Evolutionary conservation across 2,888 invertebrate genomes (phyloP), one percentile per base, ranked within the genome.

Genomic region (Drosophila nr. medialis): DNA sequence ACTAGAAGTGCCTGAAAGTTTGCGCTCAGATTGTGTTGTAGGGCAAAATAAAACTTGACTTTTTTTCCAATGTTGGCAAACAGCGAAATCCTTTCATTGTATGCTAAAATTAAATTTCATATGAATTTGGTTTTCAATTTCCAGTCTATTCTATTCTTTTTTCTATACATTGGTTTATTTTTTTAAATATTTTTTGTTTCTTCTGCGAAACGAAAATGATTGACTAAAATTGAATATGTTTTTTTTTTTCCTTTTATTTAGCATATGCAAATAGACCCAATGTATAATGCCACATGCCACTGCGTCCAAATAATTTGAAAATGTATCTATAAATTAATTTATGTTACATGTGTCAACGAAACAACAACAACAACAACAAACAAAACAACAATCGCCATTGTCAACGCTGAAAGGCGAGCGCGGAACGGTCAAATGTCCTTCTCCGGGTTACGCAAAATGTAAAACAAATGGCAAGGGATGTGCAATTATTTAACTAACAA

Each of bases 401-500:
- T 64, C 62, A 50, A 40, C 59, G 71, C 54, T 67, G 66, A 82
- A 77, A 67, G 60, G 66, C 55, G 60, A 68, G 79, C 68, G 70
- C 72, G 58, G 68, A 40, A 42, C 30, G 53, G 13, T 24, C 11
- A 55, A 27, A 40, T 13, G 11, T 45, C 24, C 8, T 55, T 27
- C 45, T 42, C 24, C 53, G 18, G 36, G 27, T 34, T 24, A 30
- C 63, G 65, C 58, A 65, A 49, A 70, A n/a, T 38, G 55, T 24
- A 21, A 66, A 88, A 75, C 58, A 83, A 87, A 83, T 83, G 80
- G 75, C 42, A 75, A 72, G 73, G 88, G 83, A 73, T 73, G 67
- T 53, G 81, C 75, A 76, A 83, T 86, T 86, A 86, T 88, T 83
- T 72, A 63, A 53, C 75, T 77, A 64, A 80, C 69, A 77, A 76